phyloP scores from a whole-genome alignment of 2,888 invertebrate species.

The Lamellibrachia satsuma region DNA sequence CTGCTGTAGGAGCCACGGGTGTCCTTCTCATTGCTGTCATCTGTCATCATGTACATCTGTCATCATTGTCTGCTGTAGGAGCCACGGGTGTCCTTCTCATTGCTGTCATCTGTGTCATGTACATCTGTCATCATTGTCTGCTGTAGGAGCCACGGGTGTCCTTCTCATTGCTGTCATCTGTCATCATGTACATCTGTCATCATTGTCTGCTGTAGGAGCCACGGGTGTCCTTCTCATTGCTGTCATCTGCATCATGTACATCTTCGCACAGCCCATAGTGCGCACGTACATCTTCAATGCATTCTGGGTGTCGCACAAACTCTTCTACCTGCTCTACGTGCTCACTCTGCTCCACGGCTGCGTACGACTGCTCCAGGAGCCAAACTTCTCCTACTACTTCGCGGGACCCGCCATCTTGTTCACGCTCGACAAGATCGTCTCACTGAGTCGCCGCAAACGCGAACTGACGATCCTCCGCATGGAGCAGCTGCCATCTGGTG shows the following conservation, averaged over 20 bases:
- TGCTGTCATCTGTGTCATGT: conserved; percentile 62
- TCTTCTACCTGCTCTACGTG: conserved; percentile 72
- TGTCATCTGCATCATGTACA: conserved; percentile 70
- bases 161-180: conserved; percentile 67
- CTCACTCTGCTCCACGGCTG: conserved; percentile 72
- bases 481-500: conserved; percentile 72
- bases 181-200: conserved; percentile 30
- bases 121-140: neutral
- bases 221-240: conserved; percentile 72
- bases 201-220: conserved; percentile 62
- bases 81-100: conserved; percentile 71
- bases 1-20: conserved; percentile 60
- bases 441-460: conserved; percentile 70
- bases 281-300: conserved; percentile 70
- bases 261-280: conserved; percentile 71
- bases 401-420: conserved; percentile 71
- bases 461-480: conserved; percentile 71
- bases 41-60: conserved; percentile 69
- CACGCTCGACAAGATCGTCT: conserved; percentile 70
- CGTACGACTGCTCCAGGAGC: conserved; percentile 70
- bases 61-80: conserved; percentile 53
- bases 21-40: conserved; percentile 65
- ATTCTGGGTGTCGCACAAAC: conserved; percentile 73
- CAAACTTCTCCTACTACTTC: conserved; percentile 71
- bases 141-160: conserved; percentile 70